phyloP scores from a whole-genome alignment of 2,113 vertebrate genomes.

The Periophthalmus modestus region DNA sequence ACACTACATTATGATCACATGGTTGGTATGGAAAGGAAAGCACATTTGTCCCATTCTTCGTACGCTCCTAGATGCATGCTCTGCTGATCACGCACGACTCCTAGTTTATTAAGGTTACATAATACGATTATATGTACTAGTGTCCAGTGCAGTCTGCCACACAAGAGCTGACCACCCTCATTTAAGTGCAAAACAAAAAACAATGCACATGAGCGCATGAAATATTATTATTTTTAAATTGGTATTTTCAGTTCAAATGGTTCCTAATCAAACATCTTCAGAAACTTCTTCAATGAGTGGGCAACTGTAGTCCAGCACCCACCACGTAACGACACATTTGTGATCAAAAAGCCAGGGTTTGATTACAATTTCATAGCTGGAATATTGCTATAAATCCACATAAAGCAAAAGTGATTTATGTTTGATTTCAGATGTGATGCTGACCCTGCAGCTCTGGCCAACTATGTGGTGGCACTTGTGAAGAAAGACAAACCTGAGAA shows the following conservation, averaged over 20 bases:
- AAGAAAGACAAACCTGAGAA: slow-evolving; percentile 99
- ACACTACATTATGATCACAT: no score
- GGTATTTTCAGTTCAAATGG: not conserved
- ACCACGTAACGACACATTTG: no score
- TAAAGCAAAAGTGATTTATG: not conserved
- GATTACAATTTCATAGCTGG: no score
- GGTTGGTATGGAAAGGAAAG: no score
- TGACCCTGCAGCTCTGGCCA: slow-evolving; percentile 95
- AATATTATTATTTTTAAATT: not conserved
- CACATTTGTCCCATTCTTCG: no score
- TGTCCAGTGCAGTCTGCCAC: not conserved
- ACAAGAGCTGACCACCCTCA: not conserved
- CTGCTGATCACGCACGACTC: not conserved
- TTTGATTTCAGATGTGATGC: slow-evolving; percentile 89
- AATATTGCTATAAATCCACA: not conserved
- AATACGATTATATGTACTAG: not conserved
- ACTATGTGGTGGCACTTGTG: slow-evolving; percentile 98
- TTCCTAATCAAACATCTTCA: no score
- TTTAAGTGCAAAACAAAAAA: not conserved
- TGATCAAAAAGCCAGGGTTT: no score
- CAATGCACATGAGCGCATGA: not conserved
- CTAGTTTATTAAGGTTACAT: not conserved
- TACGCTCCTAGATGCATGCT: not conserved
- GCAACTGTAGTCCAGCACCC: no score
- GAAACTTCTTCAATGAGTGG: no score